Evolutionary conservation across 2,888 invertebrate genomes (phyloP).

Genomic region (Entomobrya proxima): DNA sequence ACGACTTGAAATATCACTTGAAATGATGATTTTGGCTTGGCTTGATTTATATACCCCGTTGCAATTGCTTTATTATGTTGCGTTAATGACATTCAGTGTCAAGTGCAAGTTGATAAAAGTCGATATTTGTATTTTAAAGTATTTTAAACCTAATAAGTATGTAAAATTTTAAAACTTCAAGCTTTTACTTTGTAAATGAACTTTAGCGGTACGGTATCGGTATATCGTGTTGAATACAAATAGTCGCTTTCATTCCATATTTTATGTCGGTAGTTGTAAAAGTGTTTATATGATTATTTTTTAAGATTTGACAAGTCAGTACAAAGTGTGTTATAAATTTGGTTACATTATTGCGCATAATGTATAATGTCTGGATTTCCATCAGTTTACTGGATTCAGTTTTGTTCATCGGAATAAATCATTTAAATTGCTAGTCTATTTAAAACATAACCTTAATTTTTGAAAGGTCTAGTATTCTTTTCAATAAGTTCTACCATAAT

Average conservation of each 20-base stretch:
- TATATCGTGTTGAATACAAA: neutral
- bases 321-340: constrained; percentile 17
- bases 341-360: neutral
- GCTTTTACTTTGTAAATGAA: neutral
- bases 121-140: too few species aligned
- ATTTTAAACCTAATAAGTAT: too few species aligned
- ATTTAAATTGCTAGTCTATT: neutral
- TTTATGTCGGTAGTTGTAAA: neutral
- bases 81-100: too few species aligned
- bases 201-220: neutral
- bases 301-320: constrained; percentile 49
- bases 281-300: constrained; percentile 6
- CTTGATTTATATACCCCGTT: too few species aligned
- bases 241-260: constrained; percentile 24
- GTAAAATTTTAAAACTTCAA: too few species aligned
- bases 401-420: constrained; percentile 9
- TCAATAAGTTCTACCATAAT: neutral
- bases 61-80: too few species aligned
- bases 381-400: neutral
- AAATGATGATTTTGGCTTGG: too few species aligned
- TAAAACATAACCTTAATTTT: neutral
- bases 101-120: too few species aligned
- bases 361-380: neutral
- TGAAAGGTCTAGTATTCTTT: neutral
- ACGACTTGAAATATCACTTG: too few species aligned